Evolutionary conservation across 2,113 vertebrate species (phyloP).

Genomic region (Hippocampus abdominalis): DNA sequence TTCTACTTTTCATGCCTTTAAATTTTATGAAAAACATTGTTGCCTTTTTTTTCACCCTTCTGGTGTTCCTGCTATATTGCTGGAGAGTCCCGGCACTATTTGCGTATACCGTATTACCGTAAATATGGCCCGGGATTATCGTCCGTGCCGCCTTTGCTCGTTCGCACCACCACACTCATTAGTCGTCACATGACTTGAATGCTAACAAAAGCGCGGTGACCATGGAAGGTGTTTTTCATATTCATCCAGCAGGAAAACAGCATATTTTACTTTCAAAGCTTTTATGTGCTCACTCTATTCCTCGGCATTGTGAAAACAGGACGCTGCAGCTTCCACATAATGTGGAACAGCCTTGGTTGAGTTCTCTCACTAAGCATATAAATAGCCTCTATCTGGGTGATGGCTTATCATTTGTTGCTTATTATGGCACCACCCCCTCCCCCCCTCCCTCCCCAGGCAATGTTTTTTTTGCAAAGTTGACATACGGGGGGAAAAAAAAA

Average conservation of each 20-base stretch:
- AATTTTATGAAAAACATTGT: neutral
- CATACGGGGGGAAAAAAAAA: neutral
- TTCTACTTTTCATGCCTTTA: neutral
- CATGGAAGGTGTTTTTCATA: slow-evolving; percentile 59
- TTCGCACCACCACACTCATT: slow-evolving; percentile 29
- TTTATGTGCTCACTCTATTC: slow-evolving; percentile 34
- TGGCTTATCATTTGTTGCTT: slow-evolving; percentile 18
- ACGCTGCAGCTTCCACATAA: slow-evolving; percentile 40
- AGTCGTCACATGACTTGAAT: slow-evolving; percentile 67
- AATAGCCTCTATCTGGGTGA: slow-evolving; percentile 26
- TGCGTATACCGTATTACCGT: slow-evolving; percentile 13
- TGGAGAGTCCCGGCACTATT: slow-evolving; percentile 6
- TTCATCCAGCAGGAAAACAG: slow-evolving; percentile 67
- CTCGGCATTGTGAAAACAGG: slow-evolving; percentile 28
- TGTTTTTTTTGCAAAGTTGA: neutral
- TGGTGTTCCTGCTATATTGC: neutral
- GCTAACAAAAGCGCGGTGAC: slow-evolving; percentile 68
- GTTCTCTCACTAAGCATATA: slow-evolving; percentile 40
- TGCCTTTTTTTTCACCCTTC: neutral
- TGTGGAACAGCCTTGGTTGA: slow-evolving; percentile 18
- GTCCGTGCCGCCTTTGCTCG: slow-evolving; percentile 27
- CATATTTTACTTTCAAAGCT: slow-evolving; percentile 59
- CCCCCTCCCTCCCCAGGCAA: neutral
- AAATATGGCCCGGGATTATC: slow-evolving; percentile 18
- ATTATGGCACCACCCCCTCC: neutral